These are phyloP conservation scores for Papilio glaucus DNA, from an alignment of 1,140 invertebrate species.

Conservation along the genomic window DNA sequence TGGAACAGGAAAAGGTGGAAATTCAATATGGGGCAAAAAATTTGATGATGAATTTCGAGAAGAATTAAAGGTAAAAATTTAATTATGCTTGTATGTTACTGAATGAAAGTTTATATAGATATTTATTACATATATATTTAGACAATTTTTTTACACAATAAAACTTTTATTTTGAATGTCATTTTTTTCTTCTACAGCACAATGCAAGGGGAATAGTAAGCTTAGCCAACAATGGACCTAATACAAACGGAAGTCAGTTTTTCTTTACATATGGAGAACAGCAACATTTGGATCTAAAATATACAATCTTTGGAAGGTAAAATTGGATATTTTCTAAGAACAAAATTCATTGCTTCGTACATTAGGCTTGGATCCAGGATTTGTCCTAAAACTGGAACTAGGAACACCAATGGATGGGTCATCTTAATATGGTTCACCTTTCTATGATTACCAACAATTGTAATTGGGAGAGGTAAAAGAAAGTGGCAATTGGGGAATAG, in stretches of 20 bases:
- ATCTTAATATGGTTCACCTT: too few species aligned
- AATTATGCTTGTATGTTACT: background rate
- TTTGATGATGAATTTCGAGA: conserved; percentile 99
- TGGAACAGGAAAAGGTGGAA: conserved; percentile 97
- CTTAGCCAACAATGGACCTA: conserved; percentile 99
- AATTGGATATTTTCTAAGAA: too few species aligned
- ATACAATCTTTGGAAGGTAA: conserved; percentile 98
- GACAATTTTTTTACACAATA: conserved; percentile 30
- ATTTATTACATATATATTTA: too few species aligned
- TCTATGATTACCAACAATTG: too few species aligned
- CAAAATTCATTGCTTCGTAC: too few species aligned
- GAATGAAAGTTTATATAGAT: too few species aligned
- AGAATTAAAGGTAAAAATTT: conserved; percentile 90
- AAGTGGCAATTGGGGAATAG: too few species aligned
- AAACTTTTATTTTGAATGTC: conserved; percentile 11
- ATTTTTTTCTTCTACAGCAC: conserved; percentile 87
- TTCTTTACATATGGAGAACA: conserved; percentile 97
- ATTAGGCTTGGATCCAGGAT: too few species aligned
- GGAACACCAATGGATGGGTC: too few species aligned
- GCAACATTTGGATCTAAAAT: conserved; percentile 98
- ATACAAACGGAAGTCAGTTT: conserved; percentile 99
- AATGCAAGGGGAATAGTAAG: conserved; percentile 94
- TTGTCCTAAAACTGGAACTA: too few species aligned
- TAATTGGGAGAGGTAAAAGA: too few species aligned
- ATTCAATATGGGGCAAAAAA: conserved; percentile 95